phyloP scores from a whole-genome alignment of 2,888 invertebrate genomes.

The Ennomos erosarius region DNA sequence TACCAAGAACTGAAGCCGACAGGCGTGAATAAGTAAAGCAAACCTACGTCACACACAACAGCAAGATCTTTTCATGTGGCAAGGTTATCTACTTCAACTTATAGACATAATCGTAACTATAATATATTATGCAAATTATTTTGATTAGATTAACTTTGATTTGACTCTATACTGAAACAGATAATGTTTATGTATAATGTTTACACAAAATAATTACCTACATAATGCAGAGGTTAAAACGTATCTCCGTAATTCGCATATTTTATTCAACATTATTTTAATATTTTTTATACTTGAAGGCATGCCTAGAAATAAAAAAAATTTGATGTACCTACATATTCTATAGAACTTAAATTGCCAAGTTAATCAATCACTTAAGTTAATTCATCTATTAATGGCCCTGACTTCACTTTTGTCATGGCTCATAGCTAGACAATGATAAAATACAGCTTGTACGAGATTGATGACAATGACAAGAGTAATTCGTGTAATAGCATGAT shows the following conservation, averaged over 20 bases:
- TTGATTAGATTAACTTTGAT: slow-evolving; percentile 62
- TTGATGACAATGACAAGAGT: background rate
- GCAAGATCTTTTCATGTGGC: slow-evolving; percentile 41
- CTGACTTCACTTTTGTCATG: slow-evolving; percentile 55
- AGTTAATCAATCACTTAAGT: no score
- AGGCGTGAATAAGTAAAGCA: slow-evolving; percentile 48
- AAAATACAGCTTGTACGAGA: background rate
- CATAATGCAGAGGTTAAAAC: background rate
- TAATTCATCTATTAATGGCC: slow-evolving; percentile 41
- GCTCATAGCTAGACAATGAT: background rate
- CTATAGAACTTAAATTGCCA: no score
- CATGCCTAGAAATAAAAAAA: no score
- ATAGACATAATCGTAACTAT: background rate
- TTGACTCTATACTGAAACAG: slow-evolving; percentile 48
- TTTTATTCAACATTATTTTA: no score
- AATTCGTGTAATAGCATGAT: slow-evolving; percentile 11
- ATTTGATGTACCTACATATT: no score
- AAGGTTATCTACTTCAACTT: slow-evolving; percentile 36
- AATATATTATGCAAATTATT: slow-evolving; percentile 19
- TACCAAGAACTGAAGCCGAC: slow-evolving; percentile 22
- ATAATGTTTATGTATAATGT: slow-evolving; percentile 33
- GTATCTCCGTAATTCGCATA: background rate
- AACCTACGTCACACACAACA: slow-evolving; percentile 38
- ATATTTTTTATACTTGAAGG: no score
- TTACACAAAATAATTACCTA: background rate